Percentiles rank a stretch among this genome's conserved stretches.
These are phyloP conservation scores for Turdus rufiventris DNA, from an alignment of 2,113 vertebrate genomes.

Conservation along the genomic window DNA sequence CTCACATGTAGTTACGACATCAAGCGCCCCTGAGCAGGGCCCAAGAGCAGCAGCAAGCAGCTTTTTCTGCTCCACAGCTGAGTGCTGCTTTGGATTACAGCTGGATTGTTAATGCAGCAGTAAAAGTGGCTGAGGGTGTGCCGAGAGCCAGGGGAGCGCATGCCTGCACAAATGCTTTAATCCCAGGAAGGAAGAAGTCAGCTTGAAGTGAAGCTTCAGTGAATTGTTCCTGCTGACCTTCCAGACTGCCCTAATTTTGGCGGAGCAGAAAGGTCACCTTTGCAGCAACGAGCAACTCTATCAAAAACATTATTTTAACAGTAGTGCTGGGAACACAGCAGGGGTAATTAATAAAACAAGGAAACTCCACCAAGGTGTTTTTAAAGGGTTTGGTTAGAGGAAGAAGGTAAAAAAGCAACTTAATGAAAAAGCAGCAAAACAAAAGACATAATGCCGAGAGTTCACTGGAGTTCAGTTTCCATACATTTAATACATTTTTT, in stretches of 20 bases:
- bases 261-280: not conserved
- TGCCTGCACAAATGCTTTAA: not conserved
- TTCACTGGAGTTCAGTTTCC: not conserved
- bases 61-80: not conserved
- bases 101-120: not conserved
- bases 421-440: not conserved
- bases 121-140: accelerated
- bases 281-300: not conserved
- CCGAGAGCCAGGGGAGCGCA: accelerated
- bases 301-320: slow-evolving; percentile 19
- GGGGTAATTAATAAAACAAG: slow-evolving; percentile 1
- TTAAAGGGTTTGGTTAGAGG: not conserved
- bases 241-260: not conserved
- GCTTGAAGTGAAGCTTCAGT: not conserved
- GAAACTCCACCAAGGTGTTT: slow-evolving; percentile 34
- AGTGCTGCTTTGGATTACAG: not conserved
- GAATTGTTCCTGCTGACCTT: not conserved
- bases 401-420: not conserved
- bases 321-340: not conserved
- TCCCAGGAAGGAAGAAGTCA: not conserved
- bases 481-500: not conserved
- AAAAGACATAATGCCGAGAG: not conserved
- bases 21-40: not conserved
- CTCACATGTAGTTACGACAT: accelerated
- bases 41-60: not conserved